Base-by-base conservation (phyloP, 2,113 vertebrate genomes). In the Potamarius usumacintae region DNA sequence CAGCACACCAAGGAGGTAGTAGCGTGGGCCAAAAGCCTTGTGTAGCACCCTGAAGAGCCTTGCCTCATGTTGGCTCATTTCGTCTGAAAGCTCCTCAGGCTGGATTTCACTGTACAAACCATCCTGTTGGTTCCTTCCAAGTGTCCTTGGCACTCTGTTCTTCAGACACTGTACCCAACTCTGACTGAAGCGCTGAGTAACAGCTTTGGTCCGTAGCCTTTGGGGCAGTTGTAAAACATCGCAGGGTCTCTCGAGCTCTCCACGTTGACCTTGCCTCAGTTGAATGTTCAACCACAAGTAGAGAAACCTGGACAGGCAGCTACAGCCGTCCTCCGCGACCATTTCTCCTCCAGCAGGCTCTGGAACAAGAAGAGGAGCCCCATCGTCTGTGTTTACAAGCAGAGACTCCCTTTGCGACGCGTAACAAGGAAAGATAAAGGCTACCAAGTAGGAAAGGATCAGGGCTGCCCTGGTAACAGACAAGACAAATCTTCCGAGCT, bases 231-330 rank as follows among this genome's bases (percentile, higher is more conserved):
- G 93, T 72, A 91, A 97, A 57, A 97, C 93, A 63, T 99, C 96
- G 7, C 92, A 89, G 0, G 97, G 94, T 30, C 91, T 92, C 55
- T 91, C 94, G 88, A 99, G 93, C 82, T 96, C 95, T 79, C 95
- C 92, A 12, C 89, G 91, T 83, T 94, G 94, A 20, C 98, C 98
- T 11, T 93, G 93, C 60, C 90, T 89, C 91, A 99, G 94, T 0
- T 99, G 94, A 17, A 97, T 96, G 17, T 95, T 95, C 94, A 99
- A 89, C 98, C 98, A 99, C 52, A 96, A 84, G 88, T 98, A 99
- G 86, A 98, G 97, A 76, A 99, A 95, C n/a, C 95, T 92, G 0
- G 97, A 99, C 3, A 96, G 42, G 93, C 96, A 98, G 89, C 96
- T 95, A 85, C 96, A 97, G 8, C 97, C 96, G 50, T 99, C 98